These are phyloP conservation scores for Gambusia yucatana DNA, from an alignment of 2,797 vertebrate species.

Conservation along the genomic window DNA sequence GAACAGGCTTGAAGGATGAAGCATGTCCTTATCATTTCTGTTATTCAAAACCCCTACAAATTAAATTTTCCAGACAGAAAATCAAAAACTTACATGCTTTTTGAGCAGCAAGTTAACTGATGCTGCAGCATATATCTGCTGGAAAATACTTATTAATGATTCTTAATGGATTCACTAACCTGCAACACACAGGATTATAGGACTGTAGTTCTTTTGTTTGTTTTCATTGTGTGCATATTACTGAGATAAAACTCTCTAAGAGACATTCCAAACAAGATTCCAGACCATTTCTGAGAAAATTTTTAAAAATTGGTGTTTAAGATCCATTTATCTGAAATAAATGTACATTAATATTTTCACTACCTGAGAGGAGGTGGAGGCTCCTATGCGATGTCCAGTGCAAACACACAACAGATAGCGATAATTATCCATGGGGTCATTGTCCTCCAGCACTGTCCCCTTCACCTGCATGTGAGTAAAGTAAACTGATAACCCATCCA, in stretches of 20 bases:
- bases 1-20: not conserved
- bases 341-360: not conserved
- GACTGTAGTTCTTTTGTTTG: not conserved
- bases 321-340: not conserved
- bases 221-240: not conserved
- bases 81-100: not conserved
- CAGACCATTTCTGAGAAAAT: not conserved
- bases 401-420: slow-evolving; percentile 88
- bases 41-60: not conserved
- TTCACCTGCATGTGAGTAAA: slow-evolving; percentile 79
- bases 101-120: not conserved
- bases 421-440: slow-evolving; percentile 88
- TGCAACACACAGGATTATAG: not conserved
- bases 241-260: not conserved
- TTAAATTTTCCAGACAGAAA: not conserved
- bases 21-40: not conserved
- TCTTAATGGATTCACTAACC: not conserved
- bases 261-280: not conserved
- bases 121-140: not conserved
- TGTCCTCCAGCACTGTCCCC: slow-evolving; percentile 89
- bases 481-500: not conserved
- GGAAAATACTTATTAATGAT: not conserved
- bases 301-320: not conserved
- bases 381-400: slow-evolving; percentile 88
- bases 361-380: slow-evolving; percentile 91